Conservation (phyloP, 2,888 invertebrate genomes). For the Melipona bicolor region DNA sequence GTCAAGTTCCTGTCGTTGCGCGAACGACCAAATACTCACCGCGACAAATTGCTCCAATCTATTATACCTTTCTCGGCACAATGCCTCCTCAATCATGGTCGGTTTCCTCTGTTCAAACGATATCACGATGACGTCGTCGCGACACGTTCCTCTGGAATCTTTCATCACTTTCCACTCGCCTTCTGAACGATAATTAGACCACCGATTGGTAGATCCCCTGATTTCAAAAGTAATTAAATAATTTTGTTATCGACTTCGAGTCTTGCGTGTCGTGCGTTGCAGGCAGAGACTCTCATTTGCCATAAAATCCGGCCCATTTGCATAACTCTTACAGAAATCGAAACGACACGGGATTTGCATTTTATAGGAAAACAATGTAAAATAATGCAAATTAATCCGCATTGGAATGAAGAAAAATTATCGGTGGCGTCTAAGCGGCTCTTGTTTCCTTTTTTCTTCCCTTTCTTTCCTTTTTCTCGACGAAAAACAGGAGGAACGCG, state of each 20-base stretch:
- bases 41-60: slow-evolving; percentile 62
- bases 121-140: not conserved
- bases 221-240: not conserved
- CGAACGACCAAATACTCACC: slow-evolving; percentile 59
- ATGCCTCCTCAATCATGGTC: slow-evolving; percentile 1
- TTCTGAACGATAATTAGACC: not conserved
- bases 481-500: not conserved
- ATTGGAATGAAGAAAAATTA: slow-evolving; percentile 6
- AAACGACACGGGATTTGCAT: not conserved
- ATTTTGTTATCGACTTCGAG: not conserved
- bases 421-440: not conserved
- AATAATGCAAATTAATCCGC: not conserved
- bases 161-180: not conserved
- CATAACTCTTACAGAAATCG: not conserved
- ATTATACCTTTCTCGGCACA: slow-evolving; percentile 8
- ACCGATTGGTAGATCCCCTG: not conserved
- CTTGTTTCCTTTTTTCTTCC: too few relatives aligned
- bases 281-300: not conserved
- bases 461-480: too few relatives aligned
- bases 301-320: not conserved
- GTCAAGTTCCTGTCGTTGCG: slow-evolving; percentile 56
- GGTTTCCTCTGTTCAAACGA: slow-evolving; percentile 24
- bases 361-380: slow-evolving; percentile 7
- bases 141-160: too few relatives aligned
- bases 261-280: too few relatives aligned